Evolutionary conservation across 2,113 vertebrate genomes (phyloP), one percentile per base, ranked within the genome.

Genomic region (Atractosteus spatula): DNA sequence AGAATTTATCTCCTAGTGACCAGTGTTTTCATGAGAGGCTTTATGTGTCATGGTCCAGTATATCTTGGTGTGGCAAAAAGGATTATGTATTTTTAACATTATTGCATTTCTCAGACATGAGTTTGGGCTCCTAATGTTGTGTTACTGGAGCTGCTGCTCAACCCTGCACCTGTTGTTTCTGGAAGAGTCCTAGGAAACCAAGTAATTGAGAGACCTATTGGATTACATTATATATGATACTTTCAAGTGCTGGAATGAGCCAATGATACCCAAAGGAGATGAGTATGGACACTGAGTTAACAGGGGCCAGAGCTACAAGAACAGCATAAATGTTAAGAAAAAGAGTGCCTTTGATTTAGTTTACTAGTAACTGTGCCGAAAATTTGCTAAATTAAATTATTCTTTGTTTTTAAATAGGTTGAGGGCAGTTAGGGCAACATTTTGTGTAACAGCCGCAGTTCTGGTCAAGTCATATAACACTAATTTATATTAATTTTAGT

Each of bases 141-240:
- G 76, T 79, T 85, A 79, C 80, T 79, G 2, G 74, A 68, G 55
- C 41, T 17, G 74, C 83, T 86, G 84, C 82, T 85, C 82, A 87
- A 86, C 80, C 81, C 82, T 83, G 85, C 90, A 91, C 89, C 90
- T 92, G 91, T 89, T 92, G 89, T 92, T 91, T 90, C 78, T 79
- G 55, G 78, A 80, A 77, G 79, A 78, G 83, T 83, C 86, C 86
- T 71, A 81, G 86, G 88, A 87, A 88, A 89, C 85, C 65, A 84
- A 77, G 82, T 87, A 85, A 87, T 80, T 83, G 83, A 87, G 81
- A 82, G 80, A 79, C 73, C 77, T 82, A 76, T 84, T 79, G 73
- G 75, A 84, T 89, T 88, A 82, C 86, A 72, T 70, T 75, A 59
- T 43, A 84, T 73, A 74, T 74, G 81, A 84, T 83, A 79, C 75